Evolutionary conservation across 2,113 vertebrate genomes (phyloP), one percentile per base, ranked within the genome.

Genomic region (Leuciscus idus): DNA sequence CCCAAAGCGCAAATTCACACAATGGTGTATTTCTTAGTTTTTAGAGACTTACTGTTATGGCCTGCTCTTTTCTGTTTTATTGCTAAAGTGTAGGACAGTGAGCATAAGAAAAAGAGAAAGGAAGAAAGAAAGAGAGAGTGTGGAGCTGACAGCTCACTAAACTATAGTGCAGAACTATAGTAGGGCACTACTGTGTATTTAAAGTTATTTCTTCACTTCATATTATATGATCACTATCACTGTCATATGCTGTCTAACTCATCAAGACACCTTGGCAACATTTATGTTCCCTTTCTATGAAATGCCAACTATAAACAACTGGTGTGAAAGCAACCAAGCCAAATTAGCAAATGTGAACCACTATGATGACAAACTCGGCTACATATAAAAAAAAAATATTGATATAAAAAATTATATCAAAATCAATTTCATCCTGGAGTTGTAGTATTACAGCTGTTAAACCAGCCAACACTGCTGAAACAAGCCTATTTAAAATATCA

Each of bases 41-140:
- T n/a, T n/a, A 39, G 28, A 61, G 52, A 62, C 57, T 43, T 62
- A 19, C 13, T 46, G 36, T 43, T 62, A 80, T 62, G 36, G 48
- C 78, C 78, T 26, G 36, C 23, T 62, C 39, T 62, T 61, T 23
- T 1, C 8, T 1, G 21, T 59, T 79, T 61, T 79, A 59, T 19
- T 78, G 50, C 28, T 36, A 11, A 59, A 12, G 21, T 80, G 23
- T 77, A 11, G 17, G n/a, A 76, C 12, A 28, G n/a, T 33, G 4
- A 30, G 52, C 26, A 46, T 50, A 26, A 36, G 57, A 33, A 59
- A 39, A 64, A 77, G 19, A 76, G 15, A 85, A 61, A 55, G 39
- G 15, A 46, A 85, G 64, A 79, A 80, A 64, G 36, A 50, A 39
- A 85, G 61, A 52, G 36, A 50, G 23, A 85, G 84, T 30, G 30